These are phyloP conservation scores for Seriola dumerili DNA, from an alignment of 2,113 vertebrate genomes.

Conservation along the genomic window DNA sequence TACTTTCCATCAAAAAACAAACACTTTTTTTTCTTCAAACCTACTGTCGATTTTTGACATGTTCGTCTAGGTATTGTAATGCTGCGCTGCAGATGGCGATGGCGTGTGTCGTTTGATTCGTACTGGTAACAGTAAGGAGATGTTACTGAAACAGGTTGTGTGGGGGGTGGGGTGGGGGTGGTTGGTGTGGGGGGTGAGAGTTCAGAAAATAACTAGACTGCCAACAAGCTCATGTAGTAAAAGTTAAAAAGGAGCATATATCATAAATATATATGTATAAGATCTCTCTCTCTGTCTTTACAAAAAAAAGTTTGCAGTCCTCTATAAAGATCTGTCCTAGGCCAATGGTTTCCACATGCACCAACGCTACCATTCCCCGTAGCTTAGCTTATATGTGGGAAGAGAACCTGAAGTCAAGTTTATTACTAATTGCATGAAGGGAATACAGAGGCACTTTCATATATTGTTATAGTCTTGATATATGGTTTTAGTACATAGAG, in stretches of 20 bases:
- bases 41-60: constrained; percentile 81
- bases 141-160: constrained; percentile 65
- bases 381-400: constrained; percentile 82
- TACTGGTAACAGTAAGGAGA: constrained; percentile 71
- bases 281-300: constrained; percentile 79
- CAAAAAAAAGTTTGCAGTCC: constrained; percentile 77
- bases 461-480: constrained; percentile 78
- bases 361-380: constrained; percentile 64
- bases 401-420: constrained; percentile 83
- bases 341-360: constrained; percentile 74
- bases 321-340: constrained; percentile 77
- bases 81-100: constrained; percentile 74
- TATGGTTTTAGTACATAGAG: constrained; percentile 75
- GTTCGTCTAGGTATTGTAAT: constrained; percentile 73
- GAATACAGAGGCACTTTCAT: constrained; percentile 87
- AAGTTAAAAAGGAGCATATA: constrained; percentile 84
- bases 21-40: constrained; percentile 83
- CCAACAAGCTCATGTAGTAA: constrained; percentile 79
- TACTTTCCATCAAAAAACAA: constrained; percentile 86
- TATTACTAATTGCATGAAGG: constrained; percentile 83
- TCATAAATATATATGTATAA: constrained; percentile 85
- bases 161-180: neutral
- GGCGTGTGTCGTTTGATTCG: constrained; percentile 68
- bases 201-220: constrained; percentile 89
- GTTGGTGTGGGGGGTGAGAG: constrained; percentile 21